Conservation (phyloP, 2,113 vertebrate species). For the Ageneiosus marmoratus region DNA sequence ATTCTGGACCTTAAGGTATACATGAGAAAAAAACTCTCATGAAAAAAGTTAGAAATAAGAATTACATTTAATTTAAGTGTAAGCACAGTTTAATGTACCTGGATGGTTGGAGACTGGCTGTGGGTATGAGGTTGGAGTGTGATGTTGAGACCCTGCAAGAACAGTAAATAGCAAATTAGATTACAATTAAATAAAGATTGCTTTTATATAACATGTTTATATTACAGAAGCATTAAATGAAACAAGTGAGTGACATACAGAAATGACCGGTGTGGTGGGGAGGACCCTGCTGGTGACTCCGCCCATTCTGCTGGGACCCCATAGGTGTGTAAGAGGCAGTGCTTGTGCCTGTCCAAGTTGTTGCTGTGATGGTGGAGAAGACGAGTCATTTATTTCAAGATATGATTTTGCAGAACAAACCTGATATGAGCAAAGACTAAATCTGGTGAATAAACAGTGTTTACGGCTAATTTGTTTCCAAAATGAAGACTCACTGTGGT, state of each 20-base stretch:
- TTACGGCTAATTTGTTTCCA: background rate
- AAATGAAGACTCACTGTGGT: constrained; percentile 54
- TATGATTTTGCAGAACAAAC: background rate
- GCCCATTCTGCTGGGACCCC: constrained; percentile 69
- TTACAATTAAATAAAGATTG: background rate
- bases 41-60: no score
- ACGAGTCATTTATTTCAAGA: background rate
- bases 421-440: background rate
- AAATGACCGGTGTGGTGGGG: constrained; percentile 71
- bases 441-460: background rate
- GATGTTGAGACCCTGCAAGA: constrained; percentile 76
- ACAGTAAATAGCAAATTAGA: background rate
- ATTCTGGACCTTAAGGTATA: constrained; percentile 68
- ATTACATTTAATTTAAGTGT: no score
- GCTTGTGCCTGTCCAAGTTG: constrained; percentile 70
- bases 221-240: background rate
- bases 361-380: constrained; percentile 19
- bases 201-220: background rate
- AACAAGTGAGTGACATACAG: constrained; percentile 61
- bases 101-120: constrained; percentile 67
- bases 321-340: constrained; percentile 66
- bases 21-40: background rate
- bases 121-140: constrained; percentile 65
- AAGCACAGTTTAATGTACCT: constrained; percentile 62
- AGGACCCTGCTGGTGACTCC: constrained; percentile 66